Evolutionary conservation across 2,797 vertebrate genomes (phyloP).

Genomic region (Tokudaia muenninki): DNA sequence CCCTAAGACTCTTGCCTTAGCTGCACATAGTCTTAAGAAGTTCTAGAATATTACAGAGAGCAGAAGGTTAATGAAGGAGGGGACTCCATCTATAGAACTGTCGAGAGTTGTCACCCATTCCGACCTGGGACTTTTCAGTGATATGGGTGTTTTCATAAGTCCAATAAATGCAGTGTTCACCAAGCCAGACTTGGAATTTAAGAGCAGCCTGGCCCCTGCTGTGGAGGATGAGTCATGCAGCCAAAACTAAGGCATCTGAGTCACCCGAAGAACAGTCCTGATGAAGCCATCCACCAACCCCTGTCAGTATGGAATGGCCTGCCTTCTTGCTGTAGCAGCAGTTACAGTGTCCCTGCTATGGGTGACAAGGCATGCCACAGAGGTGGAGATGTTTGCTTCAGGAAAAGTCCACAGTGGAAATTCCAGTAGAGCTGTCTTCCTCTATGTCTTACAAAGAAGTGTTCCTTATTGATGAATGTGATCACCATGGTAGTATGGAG

Average conservation of each 20-base stretch:
- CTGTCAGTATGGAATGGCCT: background rate
- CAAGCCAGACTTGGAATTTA: background rate
- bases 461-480: background rate
- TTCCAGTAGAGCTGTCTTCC: background rate
- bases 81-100: background rate
- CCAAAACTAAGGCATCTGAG: background rate
- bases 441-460: background rate
- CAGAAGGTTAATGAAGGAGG: background rate
- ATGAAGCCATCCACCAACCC: background rate
- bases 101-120: background rate
- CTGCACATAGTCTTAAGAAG: background rate
- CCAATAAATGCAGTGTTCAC: background rate
- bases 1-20: background rate
- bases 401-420: background rate
- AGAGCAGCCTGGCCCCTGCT: background rate
- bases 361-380: background rate
- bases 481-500: background rate
- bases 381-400: background rate
- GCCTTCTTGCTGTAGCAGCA: background rate
- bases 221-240: background rate
- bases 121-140: background rate
- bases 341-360: background rate
- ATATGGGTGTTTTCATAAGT: background rate
- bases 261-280: background rate
- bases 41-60: background rate